A percentile compares a stretch with the other conserved stretches of the same genome.
Evolutionary conservation across 2,888 invertebrate genomes (phyloP).

Genomic region (Cosmia pyralina): DNA sequence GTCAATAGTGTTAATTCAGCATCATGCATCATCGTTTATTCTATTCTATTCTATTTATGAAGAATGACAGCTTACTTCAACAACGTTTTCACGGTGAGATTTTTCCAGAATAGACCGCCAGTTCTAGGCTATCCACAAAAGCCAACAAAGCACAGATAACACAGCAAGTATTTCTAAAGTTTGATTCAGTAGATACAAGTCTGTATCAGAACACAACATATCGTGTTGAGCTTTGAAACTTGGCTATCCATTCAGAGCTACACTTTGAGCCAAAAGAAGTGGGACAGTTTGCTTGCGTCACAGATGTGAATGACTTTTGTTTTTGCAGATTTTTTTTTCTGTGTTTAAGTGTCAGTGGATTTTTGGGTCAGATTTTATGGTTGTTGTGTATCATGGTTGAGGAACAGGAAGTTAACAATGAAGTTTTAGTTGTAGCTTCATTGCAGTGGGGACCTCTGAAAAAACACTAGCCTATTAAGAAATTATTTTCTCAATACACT

Average conservation of each 20-base stretch:
- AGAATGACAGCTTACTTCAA: too few relatives aligned
- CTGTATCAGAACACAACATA: conserved; percentile 38
- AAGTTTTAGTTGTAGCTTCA: not conserved
- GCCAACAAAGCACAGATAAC: conserved; percentile 6
- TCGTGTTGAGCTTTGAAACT: conserved; percentile 54
- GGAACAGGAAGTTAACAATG: not conserved
- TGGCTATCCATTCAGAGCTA: conserved; percentile 51
- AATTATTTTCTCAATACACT: too few relatives aligned
- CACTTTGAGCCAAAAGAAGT: conserved; percentile 55
- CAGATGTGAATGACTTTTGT: conserved; percentile 63
- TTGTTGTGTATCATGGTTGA: not conserved
- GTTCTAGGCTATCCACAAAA: not conserved
- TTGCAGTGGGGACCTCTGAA: not conserved
- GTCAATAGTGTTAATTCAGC: too few relatives aligned
- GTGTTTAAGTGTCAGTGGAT: conserved; percentile 53
- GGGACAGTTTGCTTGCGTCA: conserved; percentile 64
- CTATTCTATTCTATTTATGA: too few relatives aligned
- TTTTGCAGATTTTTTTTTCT: conserved; percentile 45
- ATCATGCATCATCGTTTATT: too few relatives aligned
- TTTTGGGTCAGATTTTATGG: conserved; percentile 58
- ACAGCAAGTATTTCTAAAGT: conserved; percentile 22
- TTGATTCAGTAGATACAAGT: conserved; percentile 37
- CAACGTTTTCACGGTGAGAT: too few relatives aligned
- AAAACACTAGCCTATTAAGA: too few relatives aligned
- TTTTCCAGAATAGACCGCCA: too few relatives aligned